Evolutionary conservation across 2,797 vertebrate genomes (phyloP), one percentile per base, ranked within the genome.

Genomic region (Squalus acanthias): DNA sequence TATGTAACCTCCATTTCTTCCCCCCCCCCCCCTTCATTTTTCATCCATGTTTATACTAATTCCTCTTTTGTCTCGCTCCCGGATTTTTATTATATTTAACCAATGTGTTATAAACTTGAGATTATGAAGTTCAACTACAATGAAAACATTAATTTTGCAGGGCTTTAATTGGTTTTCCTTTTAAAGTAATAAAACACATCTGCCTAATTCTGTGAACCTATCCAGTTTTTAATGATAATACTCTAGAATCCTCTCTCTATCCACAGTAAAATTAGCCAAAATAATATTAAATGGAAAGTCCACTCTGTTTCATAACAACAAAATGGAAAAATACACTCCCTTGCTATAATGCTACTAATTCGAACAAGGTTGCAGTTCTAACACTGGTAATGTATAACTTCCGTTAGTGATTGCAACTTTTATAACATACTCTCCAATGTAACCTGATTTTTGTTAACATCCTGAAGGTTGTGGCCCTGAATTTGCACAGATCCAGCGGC

Each of bases 81-180:
- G 60, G 96, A 72, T 53, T 97, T 97, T 97, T 96, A 97, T 97
- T 97, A 97, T 97, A 95, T 97, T 96, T 97, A 97, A 97, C 96
- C 89, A 87, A 63, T 95, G 39, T 46, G 79, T 46, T 85, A 22
- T 85, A 6, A 85, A 22, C 46, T 85, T 50, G 39, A 57, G 53
- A 85, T 50, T 15, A 7, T 22, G 5, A 85, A 46, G 5, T 85
- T 85, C 79, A 96, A 70, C 95, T 12, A 1, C 39, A 39, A 63
- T 50, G 33, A n/a, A 76, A 63, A 29, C 7, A 46, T 67, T 17
- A 67, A 39, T 72, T 72, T 70, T 95, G 33, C 24, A 95, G 26
- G 39, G 2, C 2, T 70, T 69, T n/a, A 57, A n/a, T 33, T 70
- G 33, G 46, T 95, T 95, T 95, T 95, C 26, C 94, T 95, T 95